These are phyloP conservation scores for Xestia ashworthii DNA, from an alignment of 2,888 invertebrate species.

Conservation along the genomic window DNA sequence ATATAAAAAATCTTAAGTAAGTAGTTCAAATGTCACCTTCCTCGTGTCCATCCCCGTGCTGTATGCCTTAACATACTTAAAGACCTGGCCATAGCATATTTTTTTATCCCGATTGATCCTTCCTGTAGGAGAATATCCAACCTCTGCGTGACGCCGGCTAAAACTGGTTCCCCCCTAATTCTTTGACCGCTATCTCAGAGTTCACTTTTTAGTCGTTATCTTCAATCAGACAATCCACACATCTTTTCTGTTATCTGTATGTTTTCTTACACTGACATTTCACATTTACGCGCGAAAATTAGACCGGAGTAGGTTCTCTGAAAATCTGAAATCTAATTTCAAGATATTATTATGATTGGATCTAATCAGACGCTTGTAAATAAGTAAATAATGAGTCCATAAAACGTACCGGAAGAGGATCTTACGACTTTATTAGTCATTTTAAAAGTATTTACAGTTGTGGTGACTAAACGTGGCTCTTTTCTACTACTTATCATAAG, in stretches of 20 bases:
- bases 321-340: not conserved
- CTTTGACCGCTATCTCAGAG: not conserved
- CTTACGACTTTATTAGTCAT: slow-evolving; percentile 14
- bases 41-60: not conserved
- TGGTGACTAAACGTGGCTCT: slow-evolving; percentile 21
- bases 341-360: not conserved
- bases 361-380: slow-evolving; percentile 20
- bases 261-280: not conserved
- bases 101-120: not conserved
- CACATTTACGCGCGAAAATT: slow-evolving; percentile 6
- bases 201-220: not conserved
- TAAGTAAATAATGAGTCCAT: slow-evolving; percentile 23
- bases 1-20: not conserved
- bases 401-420: slow-evolving; percentile 32
- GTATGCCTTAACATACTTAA: not conserved
- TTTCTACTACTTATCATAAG: slow-evolving; percentile 17
- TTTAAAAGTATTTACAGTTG: slow-evolving; percentile 27
- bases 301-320: not conserved
- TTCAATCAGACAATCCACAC: slow-evolving; percentile 1
- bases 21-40: not conserved
- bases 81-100: not conserved
- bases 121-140: not conserved
- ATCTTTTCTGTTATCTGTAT: not conserved
- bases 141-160: not conserved
- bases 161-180: not conserved